Conservation (phyloP, 92 coral and sea anemone genomes). For the Diadumene lineata region DNA sequence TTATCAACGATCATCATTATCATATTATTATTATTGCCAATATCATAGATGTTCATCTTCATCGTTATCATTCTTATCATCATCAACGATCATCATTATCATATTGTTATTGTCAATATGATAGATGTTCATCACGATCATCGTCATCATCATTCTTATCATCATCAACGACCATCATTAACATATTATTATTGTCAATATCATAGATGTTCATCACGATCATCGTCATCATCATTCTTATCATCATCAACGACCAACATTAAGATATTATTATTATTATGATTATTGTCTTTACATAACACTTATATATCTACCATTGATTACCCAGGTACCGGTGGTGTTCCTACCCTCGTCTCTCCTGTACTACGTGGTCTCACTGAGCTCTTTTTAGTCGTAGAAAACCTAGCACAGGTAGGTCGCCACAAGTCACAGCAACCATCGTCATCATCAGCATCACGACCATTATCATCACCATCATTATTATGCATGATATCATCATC, state of each 20-base stretch:
- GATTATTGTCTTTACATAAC: not conserved
- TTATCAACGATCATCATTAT: too few relatives aligned
- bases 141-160: not conserved
- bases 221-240: not conserved
- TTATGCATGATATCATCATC: too few relatives aligned
- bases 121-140: too few relatives aligned
- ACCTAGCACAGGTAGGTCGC: conserved; percentile 85
- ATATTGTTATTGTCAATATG: too few relatives aligned
- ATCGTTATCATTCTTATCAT: not conserved
- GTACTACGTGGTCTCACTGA: conserved; percentile 96
- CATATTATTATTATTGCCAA: not conserved
- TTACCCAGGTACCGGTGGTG: conserved; percentile 69
- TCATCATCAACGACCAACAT: not conserved
- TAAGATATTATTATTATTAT: not conserved
- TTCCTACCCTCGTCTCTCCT: conserved; percentile 91
- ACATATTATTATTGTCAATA: too few relatives aligned
- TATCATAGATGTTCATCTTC: too few relatives aligned
- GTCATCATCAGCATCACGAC: too few relatives aligned
- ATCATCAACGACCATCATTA: not conserved
- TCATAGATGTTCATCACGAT: too few relatives aligned
- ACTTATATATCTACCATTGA: not conserved
- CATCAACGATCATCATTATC: too few relatives aligned
- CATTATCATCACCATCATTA: too few relatives aligned
- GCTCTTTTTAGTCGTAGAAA: conserved; percentile 91
- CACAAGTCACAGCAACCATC: not conserved